Evolutionary conservation across 2,888 invertebrate species (phyloP).

Genomic region (Ochropleura leucogaster): DNA sequence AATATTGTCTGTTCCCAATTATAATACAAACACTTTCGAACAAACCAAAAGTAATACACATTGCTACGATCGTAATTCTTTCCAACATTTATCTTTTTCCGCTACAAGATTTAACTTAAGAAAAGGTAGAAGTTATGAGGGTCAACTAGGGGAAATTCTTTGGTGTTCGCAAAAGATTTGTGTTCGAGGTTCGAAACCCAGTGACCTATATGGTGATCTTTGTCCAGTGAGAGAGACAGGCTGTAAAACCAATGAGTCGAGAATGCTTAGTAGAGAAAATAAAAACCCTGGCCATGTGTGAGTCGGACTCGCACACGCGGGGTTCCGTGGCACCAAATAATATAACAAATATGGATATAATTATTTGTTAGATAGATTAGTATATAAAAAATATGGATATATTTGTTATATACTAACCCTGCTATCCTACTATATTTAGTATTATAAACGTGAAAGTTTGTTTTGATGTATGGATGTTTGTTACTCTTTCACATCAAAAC

Average conservation of each 20-base stretch:
- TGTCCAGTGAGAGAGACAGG: neutral
- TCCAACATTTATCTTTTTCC: conserved; percentile 44
- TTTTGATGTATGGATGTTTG: too few relatives aligned
- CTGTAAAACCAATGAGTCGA: neutral
- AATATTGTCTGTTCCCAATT: neutral
- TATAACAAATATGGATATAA: too few relatives aligned
- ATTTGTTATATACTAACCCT: too few relatives aligned
- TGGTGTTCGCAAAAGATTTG: conserved; percentile 55
- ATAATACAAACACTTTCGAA: neutral
- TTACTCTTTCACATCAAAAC: too few relatives aligned
- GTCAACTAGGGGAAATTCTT: conserved; percentile 55
- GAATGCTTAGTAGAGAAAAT: neutral
- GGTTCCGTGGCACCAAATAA: too few relatives aligned
- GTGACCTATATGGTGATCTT: conserved; percentile 10
- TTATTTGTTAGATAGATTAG: too few relatives aligned
- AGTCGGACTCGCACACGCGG: too few relatives aligned
- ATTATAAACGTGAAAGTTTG: too few relatives aligned
- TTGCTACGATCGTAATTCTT: conserved; percentile 26
- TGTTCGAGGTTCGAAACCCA: conserved; percentile 9
- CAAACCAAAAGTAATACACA: conserved; percentile 26
- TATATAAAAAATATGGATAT: too few relatives aligned
- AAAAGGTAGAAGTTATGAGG: conserved; percentile 62
- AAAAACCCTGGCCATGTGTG: too few relatives aligned
- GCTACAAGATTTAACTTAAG: conserved; percentile 51
- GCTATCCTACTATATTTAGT: too few relatives aligned